These are phyloP conservation scores for Tenthredo notha DNA, from an alignment of 2,888 invertebrate species.

Conservation along the genomic window DNA sequence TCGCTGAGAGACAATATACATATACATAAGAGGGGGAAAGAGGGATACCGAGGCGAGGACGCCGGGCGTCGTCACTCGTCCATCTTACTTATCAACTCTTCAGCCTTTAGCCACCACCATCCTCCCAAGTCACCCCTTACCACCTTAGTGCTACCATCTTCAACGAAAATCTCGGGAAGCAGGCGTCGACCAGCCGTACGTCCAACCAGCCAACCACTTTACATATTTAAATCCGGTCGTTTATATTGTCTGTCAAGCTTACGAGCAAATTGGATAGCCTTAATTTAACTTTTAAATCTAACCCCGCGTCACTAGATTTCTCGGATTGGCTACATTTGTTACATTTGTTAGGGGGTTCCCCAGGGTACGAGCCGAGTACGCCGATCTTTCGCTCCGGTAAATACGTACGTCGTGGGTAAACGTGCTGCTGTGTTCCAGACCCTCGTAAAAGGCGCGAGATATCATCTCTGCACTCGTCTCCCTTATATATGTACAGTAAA, in stretches of 20 bases:
- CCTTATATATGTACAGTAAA: neutral
- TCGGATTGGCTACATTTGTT: conserved; percentile 55
- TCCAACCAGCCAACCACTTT: conserved; percentile 54
- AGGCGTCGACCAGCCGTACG: conserved; percentile 51
- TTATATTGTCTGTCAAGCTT: conserved; percentile 56
- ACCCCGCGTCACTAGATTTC: conserved; percentile 53
- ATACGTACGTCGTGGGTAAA: conserved; percentile 17
- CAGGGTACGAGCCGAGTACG: neutral
- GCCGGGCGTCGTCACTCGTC: conserved; percentile 55
- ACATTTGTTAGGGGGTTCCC: conserved; percentile 50
- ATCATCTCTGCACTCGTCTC: conserved; percentile 13
- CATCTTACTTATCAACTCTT: conserved; percentile 56
- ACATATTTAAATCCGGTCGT: conserved; percentile 56
- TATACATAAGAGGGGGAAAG: neutral
- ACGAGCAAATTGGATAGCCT: conserved; percentile 56
- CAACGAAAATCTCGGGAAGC: conserved; percentile 52
- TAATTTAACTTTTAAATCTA: conserved; percentile 57
- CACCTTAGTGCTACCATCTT: conserved; percentile 49
- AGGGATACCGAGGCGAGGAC: conserved; percentile 34
- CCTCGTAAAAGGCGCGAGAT: conserved; percentile 13
- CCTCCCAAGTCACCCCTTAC: conserved; percentile 39
- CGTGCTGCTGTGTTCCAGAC: conserved; percentile 6
- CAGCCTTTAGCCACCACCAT: conserved; percentile 48
- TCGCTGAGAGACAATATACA: neutral
- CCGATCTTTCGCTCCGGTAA: conserved; percentile 25